phyloP scores from a whole-genome alignment of 2,113 vertebrate genomes.

The Nesogale talazaci region DNA sequence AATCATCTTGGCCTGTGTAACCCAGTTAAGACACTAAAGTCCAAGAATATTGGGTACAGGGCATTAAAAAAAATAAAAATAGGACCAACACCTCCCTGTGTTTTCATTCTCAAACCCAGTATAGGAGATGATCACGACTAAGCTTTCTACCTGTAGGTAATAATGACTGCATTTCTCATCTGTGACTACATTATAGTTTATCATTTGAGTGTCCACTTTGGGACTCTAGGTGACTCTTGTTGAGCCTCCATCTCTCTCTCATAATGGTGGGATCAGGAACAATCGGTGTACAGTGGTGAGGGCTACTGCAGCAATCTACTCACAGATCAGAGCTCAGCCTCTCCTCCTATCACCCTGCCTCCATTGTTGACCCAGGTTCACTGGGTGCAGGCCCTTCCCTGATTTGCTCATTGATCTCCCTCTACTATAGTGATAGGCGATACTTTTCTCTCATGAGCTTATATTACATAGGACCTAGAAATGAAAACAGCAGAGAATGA shows the following conservation, averaged over 20 bases:
- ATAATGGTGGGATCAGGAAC: neutral
- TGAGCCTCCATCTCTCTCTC: neutral
- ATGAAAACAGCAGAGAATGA: neutral
- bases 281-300: neutral
- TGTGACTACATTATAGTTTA: neutral
- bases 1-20: neutral
- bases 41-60: neutral
- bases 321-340: neutral
- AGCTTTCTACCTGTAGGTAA: neutral
- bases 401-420: neutral
- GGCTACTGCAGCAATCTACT: neutral
- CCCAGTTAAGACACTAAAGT: neutral
- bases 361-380: neutral
- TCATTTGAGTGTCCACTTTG: neutral
- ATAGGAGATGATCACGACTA: neutral
- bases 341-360: neutral
- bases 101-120: neutral
- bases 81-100: neutral
- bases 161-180: neutral
- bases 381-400: neutral
- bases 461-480: neutral
- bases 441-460: neutral
- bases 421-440: neutral
- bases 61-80: neutral
- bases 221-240: neutral